Conservation (phyloP, 1,140 invertebrate species). For the Aethina tumida region DNA sequence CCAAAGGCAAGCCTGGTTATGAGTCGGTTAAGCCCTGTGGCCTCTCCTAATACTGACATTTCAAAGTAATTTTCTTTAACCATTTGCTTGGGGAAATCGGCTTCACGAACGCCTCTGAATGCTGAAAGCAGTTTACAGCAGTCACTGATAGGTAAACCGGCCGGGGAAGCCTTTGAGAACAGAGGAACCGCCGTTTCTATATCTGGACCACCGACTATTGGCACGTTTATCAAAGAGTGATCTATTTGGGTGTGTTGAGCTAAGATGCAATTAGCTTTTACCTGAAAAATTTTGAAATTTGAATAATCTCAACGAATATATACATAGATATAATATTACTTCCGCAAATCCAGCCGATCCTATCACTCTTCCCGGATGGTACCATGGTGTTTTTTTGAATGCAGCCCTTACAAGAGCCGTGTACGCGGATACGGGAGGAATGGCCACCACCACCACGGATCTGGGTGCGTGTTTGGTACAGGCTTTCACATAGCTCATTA, state of each 20-base stretch:
- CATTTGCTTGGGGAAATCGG: slow-evolving; percentile 13
- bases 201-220: slow-evolving; percentile 31
- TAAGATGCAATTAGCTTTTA: slow-evolving; percentile 24
- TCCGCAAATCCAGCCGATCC: slow-evolving; percentile 25
- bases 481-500: slow-evolving; percentile 21
- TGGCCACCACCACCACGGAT: slow-evolving; percentile 25
- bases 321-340: slow-evolving; percentile 7
- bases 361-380: slow-evolving; percentile 31
- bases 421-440: slow-evolving; percentile 26
- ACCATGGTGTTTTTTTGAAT: slow-evolving; percentile 31
- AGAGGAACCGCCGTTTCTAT: slow-evolving; percentile 28
- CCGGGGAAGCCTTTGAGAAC: slow-evolving; percentile 22
- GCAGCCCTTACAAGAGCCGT: slow-evolving; percentile 25
- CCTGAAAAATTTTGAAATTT: slow-evolving; percentile 12
- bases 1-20: slow-evolving; percentile 28
- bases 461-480: slow-evolving; percentile 27
- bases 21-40: slow-evolving; percentile 25
- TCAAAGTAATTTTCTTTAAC: slow-evolving; percentile 12
- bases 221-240: slow-evolving; percentile 24
- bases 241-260: slow-evolving; percentile 25
- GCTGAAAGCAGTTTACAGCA: too few relatives aligned
- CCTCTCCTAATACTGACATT: slow-evolving; percentile 17
- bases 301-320: neutral
- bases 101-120: slow-evolving; percentile 15
- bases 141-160: too few relatives aligned